phyloP scores from a whole-genome alignment of 2,888 invertebrate species.

The Aphrophora alni region DNA sequence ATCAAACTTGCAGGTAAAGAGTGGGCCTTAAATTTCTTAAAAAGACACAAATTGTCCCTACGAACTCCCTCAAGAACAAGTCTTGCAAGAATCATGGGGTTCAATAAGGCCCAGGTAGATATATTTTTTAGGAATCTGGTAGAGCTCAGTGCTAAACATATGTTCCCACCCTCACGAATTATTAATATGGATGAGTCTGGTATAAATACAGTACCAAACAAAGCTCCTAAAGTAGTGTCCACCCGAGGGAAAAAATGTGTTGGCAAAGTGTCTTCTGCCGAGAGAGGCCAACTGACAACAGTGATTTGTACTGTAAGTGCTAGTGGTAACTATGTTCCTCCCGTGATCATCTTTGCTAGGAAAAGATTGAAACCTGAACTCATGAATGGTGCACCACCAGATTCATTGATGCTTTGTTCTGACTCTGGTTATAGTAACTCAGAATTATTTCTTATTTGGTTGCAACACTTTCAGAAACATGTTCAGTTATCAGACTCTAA shows the following conservation, averaged over 20 bases:
- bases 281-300: background rate
- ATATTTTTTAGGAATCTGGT: conserved; percentile 15
- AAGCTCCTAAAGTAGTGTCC: background rate
- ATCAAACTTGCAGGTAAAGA: background rate
- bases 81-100: conserved; percentile 14
- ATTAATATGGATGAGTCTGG: conserved; percentile 15
- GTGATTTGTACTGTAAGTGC: conserved; percentile 7
- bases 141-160: background rate
- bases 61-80: conserved; percentile 12
- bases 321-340: conserved; percentile 7
- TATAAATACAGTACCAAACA: conserved; percentile 10
- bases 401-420: conserved; percentile 10
- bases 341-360: conserved; percentile 7
- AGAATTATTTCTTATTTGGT: conserved; percentile 24
- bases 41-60: background rate
- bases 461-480: conserved; percentile 29
- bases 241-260: background rate
- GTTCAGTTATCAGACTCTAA: conserved; percentile 7
- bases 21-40: background rate
- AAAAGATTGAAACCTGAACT: conserved; percentile 8
- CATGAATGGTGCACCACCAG: conserved; percentile 8
- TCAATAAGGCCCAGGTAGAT: conserved; percentile 24
- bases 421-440: conserved; percentile 31
- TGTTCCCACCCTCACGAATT: background rate
- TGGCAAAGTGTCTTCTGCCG: conserved; percentile 3